Evolutionary conservation across 2,888 invertebrate species (phyloP), one percentile per base, ranked within the genome.

Genomic region (Hermodice carunculata): DNA sequence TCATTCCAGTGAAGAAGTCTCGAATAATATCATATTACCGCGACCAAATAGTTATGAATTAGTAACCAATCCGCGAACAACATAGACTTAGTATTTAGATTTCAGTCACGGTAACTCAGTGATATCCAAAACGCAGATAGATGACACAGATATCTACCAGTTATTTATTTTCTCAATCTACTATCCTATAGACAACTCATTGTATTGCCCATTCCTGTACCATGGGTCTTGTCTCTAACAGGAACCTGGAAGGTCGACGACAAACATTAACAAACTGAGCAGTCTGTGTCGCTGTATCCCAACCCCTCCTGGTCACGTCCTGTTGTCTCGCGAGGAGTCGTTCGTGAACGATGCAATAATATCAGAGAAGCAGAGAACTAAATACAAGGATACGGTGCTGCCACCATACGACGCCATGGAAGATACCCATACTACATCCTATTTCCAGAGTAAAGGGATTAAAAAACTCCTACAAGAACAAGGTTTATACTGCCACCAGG

Each of bases 261-360:
- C 40, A 8, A 42, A 19, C 31, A 2, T 56, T 5, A 56, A 56
- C 31, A 56, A 56, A 26, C 43, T 56, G 34, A 34, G 34, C 56
- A 43, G 34, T 22, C 22, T 40, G 11, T n/a, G 56, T 26, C 40
- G 29, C 24, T 56, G 56, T 26, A 26, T 29, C 1, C 56, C 42
- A 17, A 22, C 56, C 28, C 56, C 56, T 22, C 56, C 56, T 42
- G 2, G 19, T 2, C 42, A 24, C 17, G 74, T 75, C 26, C 70
- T 80, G 14, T 63, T 68, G 46, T 51, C 70, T 37, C 66, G 76
- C 24, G 82, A 83, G 68, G 61, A 69, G 48, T 65, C 69, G 24
- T 84, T 83, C 68, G 74, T 80, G 24, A 78, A 82, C 59, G 84
- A 84, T 73, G 80, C 82, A 61, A 76, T 81, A 32, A 74, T 76